Percentiles rank a stretch among this genome's conserved stretches.
phyloP scores from a whole-genome alignment of 2,888 invertebrate species.

The Drosophila maculinotata region DNA sequence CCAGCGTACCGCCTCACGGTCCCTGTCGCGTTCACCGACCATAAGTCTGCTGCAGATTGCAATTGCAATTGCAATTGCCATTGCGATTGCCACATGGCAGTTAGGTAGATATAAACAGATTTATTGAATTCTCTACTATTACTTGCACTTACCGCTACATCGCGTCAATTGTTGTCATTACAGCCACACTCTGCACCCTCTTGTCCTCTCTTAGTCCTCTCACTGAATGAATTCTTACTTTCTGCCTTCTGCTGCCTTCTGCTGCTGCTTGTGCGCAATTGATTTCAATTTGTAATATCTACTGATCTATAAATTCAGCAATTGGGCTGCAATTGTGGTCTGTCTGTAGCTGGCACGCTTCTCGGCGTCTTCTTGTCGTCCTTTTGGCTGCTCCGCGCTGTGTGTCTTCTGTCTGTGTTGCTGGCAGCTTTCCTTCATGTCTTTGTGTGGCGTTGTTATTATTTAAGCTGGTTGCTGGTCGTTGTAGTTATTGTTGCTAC shows the following conservation, averaged over 20 bases:
- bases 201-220: constrained; percentile 11
- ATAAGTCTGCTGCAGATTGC: constrained; percentile 83
- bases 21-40: constrained; percentile 86
- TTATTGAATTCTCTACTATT: background rate
- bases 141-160: constrained; percentile 84
- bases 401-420: constrained; percentile 14
- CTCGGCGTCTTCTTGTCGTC: constrained; percentile 21
- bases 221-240: constrained; percentile 3
- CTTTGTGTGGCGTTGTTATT: constrained; percentile 36
- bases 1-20: constrained; percentile 86
- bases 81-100: background rate
- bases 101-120: constrained; percentile 4
- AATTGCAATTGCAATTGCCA: no score
- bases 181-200: constrained; percentile 56
- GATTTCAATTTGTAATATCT: constrained; percentile 62
- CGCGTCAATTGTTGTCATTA: constrained; percentile 85
- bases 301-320: constrained; percentile 59
- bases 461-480: constrained; percentile 49
- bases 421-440: constrained; percentile 33
- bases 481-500: constrained; percentile 32
- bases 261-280: constrained; percentile 46
- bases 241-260: constrained; percentile 1
- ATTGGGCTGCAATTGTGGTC: constrained; percentile 48
- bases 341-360: constrained; percentile 13
- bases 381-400: constrained; percentile 11